These are phyloP conservation scores for Nomia melanderi DNA, from an alignment of 1,140 invertebrate species.

Conservation along the genomic window DNA sequence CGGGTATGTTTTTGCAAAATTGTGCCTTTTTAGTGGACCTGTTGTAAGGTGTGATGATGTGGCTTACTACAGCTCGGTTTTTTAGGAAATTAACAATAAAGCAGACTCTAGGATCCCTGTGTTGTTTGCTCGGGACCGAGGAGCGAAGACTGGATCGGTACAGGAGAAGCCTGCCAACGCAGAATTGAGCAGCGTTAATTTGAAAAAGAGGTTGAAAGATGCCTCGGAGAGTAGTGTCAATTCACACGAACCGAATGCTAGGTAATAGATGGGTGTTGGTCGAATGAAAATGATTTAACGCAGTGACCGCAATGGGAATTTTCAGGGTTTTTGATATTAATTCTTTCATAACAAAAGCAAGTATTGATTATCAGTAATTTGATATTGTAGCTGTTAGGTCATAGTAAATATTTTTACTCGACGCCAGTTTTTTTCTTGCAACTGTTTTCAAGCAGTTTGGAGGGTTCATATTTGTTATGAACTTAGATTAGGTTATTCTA, in stretches of 20 bases:
- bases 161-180: slow-evolving; percentile 40
- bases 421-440: no score
- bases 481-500: no score
- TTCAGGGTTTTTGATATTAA: no score
- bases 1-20: slow-evolving; percentile 21
- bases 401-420: no score
- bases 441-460: no score
- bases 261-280: slow-evolving; percentile 29
- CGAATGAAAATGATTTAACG: no score
- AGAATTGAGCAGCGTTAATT: slow-evolving; percentile 32
- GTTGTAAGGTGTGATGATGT: not conserved
- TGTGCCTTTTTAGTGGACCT: not conserved
- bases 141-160: slow-evolving; percentile 25
- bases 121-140: slow-evolving; percentile 55
- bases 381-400: no score
- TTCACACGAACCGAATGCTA: slow-evolving; percentile 38
- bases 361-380: no score
- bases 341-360: no score
- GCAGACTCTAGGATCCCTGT: slow-evolving; percentile 69
- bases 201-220: slow-evolving; percentile 31
- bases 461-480: no score
- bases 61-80: not conserved
- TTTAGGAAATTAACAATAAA: slow-evolving; percentile 51
- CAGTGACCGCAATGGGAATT: no score
- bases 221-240: slow-evolving; percentile 10